These are phyloP conservation scores for Polietes domitor DNA, from an alignment of 2,888 invertebrate species.

Conservation along the genomic window DNA sequence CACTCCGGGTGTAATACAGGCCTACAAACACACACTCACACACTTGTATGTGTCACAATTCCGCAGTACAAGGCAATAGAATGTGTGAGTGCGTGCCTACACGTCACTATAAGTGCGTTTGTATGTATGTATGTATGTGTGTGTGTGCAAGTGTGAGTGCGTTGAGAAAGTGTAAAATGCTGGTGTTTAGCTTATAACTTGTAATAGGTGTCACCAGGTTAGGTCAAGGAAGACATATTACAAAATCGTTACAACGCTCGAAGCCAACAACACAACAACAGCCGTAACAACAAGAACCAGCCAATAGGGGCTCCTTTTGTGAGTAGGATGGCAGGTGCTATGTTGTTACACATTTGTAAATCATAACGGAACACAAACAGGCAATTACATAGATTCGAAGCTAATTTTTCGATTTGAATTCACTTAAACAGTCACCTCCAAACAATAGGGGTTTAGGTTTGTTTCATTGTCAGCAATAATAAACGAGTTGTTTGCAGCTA, in stretches of 20 bases:
- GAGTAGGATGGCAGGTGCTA: neutral
- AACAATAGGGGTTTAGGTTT: too few species aligned
- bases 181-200: slow-evolving; percentile 27
- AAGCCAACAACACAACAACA: neutral
- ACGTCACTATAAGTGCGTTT: neutral
- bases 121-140: neutral
- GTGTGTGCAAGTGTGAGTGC: neutral
- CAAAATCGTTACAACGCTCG: slow-evolving; percentile 6
- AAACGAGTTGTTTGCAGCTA: too few species aligned
- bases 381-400: neutral
- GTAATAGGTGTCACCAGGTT: slow-evolving; percentile 36
- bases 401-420: neutral
- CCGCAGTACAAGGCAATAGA: too few species aligned
- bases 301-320: neutral
- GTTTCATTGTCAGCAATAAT: too few species aligned
- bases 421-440: too few species aligned
- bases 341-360: neutral
- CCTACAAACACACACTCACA: neutral
- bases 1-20: slow-evolving; percentile 13
- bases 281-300: neutral
- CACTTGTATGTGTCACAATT: neutral
- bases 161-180: slow-evolving; percentile 23
- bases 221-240: slow-evolving; percentile 37
- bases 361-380: neutral
- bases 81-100: too few species aligned